Evolutionary conservation across 1,140 invertebrate genomes (phyloP).

Genomic region (Antheraea mylitta): DNA sequence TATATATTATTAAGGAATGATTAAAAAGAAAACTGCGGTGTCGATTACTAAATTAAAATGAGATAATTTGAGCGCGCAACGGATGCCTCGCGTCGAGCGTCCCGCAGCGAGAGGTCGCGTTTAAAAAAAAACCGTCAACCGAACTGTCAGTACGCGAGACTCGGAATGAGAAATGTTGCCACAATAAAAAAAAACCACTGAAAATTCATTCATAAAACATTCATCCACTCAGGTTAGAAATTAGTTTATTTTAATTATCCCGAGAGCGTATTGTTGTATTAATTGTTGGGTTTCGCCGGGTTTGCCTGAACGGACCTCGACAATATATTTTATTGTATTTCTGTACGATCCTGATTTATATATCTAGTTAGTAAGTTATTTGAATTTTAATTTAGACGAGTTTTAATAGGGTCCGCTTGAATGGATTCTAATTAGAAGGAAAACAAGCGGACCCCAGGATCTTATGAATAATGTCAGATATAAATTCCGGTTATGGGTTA

Average conservation of each 20-base stretch:
- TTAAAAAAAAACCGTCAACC: slow-evolving; percentile 56
- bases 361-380: slow-evolving; percentile 78
- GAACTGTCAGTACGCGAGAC: slow-evolving; percentile 64
- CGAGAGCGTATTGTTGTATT: slow-evolving; percentile 71
- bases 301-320: slow-evolving; percentile 44
- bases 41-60: slow-evolving; percentile 67
- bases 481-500: slow-evolving; percentile 71
- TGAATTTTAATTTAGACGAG: slow-evolving; percentile 76
- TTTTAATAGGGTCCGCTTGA: slow-evolving; percentile 74
- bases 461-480: slow-evolving; percentile 70
- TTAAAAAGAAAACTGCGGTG: slow-evolving; percentile 36
- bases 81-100: slow-evolving; percentile 49
- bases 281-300: slow-evolving; percentile 50
- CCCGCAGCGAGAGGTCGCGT: slow-evolving; percentile 68
- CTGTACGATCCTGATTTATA: slow-evolving; percentile 66
- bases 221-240: slow-evolving; percentile 64
- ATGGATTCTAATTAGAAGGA: slow-evolving; percentile 76
- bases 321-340: slow-evolving; percentile 78
- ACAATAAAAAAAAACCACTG: slow-evolving; percentile 47
- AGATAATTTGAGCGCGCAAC: slow-evolving; percentile 66
- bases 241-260: slow-evolving; percentile 77
- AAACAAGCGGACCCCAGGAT: slow-evolving; percentile 55
- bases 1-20: slow-evolving; percentile 38
- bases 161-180: slow-evolving; percentile 71
- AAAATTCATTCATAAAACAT: slow-evolving; percentile 66